phyloP scores from a whole-genome alignment of 2,797 vertebrate species.

The Monodelphis domestica region DNA sequence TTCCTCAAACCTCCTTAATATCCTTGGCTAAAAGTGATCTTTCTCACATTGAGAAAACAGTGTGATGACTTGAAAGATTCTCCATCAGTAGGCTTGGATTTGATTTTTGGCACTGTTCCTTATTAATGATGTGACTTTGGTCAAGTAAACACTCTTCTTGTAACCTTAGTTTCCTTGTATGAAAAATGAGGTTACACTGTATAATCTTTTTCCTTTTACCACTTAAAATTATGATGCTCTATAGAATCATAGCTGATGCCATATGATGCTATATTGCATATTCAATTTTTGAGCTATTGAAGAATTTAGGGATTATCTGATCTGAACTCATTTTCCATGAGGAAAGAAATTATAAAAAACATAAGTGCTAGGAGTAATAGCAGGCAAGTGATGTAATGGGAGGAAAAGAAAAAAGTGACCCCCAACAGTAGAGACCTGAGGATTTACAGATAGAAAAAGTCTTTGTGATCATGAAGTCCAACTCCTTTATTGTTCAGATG shows the following conservation, averaged over 20 bases:
- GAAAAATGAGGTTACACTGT: background rate
- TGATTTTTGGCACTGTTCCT: too few relatives aligned
- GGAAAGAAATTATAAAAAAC: background rate
- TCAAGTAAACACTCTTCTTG: background rate
- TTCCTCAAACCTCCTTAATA: too few relatives aligned
- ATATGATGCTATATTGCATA: too few relatives aligned
- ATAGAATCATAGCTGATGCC: background rate
- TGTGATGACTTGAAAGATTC: background rate
- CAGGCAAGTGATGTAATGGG: background rate
- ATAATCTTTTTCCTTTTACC: background rate
- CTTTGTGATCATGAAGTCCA: background rate
- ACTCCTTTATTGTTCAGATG: background rate
- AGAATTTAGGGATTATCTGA: background rate
- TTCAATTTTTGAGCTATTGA: background rate
- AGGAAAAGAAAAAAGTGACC: background rate
- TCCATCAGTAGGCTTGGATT: background rate
- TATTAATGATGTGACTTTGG: too few relatives aligned
- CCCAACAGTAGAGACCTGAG: fast-evolving
- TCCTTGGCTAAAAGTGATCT: too few relatives aligned
- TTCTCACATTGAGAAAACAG: too few relatives aligned
- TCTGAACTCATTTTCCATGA: background rate
- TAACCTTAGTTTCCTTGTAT: background rate
- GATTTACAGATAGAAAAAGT: background rate
- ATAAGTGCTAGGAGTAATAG: background rate
- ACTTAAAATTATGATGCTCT: background rate